Base-by-base conservation (phyloP, 2,888 invertebrate genomes). In the Rhaphigaster nebulosa region DNA sequence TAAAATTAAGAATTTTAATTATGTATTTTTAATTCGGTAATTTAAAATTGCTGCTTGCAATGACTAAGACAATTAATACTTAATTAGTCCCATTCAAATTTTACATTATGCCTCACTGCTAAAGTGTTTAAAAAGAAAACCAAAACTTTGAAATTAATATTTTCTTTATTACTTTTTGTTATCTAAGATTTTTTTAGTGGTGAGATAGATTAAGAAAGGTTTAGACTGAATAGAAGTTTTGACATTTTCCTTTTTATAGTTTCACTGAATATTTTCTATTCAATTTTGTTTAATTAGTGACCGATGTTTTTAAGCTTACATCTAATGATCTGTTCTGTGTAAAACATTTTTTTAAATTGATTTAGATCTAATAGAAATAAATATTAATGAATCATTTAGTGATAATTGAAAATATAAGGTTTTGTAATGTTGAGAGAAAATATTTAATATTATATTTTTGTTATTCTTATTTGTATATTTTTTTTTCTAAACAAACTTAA, bases 401-500 rank as follows among this genome's bases (percentile, higher is more conserved):
- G 18, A 29, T 29, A 70, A 70, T 34, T 70, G 70, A 34, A 84
- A 84, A 84, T 84, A 41, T 80, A 80, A 38, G 10, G 1, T 80
- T 45, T 80, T 41, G 34, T 84, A 45, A 45, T 84, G 13, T 1
- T 84, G 45, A 84, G 45, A 41, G 84, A 45, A 84, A 84, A 84
- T 45, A 84, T 84, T 84, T 70, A 70, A 70, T 70, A 70, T 34
- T 70, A 70, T 70, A 70, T 70, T 70, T 70, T 84, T 84, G 45
- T 45, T 84, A 84, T 84, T 84, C 41, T 84, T 84, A 84, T 84
- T 84, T 84, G 45, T 84, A 70, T 45, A n/a, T 45, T 84, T 84
- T 41, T 84, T 26, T 26, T 45, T 23, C 12, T n/a, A 84, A 45
- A 84, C 45, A 45, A 84, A n/a, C 41, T 45, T 84, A 45, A 84